Evolutionary conservation across 2,888 invertebrate genomes (phyloP).

Genomic region (Odontomyia ornata): DNA sequence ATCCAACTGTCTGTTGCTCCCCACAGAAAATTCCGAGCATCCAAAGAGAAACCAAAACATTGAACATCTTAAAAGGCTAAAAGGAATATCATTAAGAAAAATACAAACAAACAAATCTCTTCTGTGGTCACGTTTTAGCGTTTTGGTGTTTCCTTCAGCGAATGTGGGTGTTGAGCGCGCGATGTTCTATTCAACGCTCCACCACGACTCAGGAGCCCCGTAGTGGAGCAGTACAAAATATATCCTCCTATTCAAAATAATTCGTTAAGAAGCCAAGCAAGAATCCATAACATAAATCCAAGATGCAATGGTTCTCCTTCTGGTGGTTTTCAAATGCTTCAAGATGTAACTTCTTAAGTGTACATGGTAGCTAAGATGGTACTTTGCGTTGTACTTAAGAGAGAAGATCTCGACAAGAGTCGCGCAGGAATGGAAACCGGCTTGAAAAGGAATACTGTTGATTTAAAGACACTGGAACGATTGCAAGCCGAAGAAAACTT

Average conservation of each 20-base stretch:
- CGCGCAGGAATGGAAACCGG: not conserved
- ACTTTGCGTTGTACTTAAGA: not conserved
- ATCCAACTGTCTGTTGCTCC: not conserved
- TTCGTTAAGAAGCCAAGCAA: not conserved
- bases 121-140: constrained; percentile 18
- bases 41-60: not conserved
- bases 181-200: not conserved
- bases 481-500: not conserved
- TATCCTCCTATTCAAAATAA: too few relatives aligned
- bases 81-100: not conserved
- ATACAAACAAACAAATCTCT: constrained; percentile 20
- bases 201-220: too few relatives aligned
- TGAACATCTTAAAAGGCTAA: not conserved
- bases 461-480: not conserved
- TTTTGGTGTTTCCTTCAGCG: not conserved
- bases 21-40: not conserved
- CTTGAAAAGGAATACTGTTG: not conserved
- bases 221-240: too few relatives aligned
- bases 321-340: not conserved
- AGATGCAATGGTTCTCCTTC: not conserved
- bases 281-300: not conserved
- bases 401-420: not conserved
- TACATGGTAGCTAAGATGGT: not conserved
- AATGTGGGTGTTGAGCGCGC: constrained; percentile 15
- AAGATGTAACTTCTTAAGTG: not conserved